phyloP scores from a whole-genome alignment of 1,140 invertebrate species.

The Euura saliciscinereae region DNA sequence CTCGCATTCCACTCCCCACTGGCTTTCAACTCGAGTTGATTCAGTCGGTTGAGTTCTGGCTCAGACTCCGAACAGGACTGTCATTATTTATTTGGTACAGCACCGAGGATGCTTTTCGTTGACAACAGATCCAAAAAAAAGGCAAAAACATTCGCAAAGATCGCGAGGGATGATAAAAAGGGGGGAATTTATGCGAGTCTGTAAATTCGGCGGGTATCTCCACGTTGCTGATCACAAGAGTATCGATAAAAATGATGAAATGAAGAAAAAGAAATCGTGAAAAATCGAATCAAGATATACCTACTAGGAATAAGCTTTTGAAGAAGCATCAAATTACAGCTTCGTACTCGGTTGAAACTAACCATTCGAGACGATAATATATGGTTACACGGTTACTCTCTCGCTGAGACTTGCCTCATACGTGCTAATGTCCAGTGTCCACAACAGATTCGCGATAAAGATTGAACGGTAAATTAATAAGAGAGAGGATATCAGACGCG shows the following conservation, averaged over 20 bases:
- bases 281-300: background rate
- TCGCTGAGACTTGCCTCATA: constrained; percentile 23
- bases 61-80: constrained; percentile 10
- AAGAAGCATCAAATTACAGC: constrained; percentile 5
- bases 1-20: constrained; percentile 21
- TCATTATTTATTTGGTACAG: constrained; percentile 13
- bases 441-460: constrained; percentile 40
- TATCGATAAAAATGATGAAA: background rate
- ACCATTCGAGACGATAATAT: constrained; percentile 34
- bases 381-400: constrained; percentile 33
- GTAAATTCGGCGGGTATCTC: background rate
- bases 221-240: background rate
- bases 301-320: background rate
- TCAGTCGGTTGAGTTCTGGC: background rate
- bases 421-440: constrained; percentile 43
- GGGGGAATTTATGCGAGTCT: too few relatives aligned
- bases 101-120: background rate
- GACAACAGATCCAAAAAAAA: too few relatives aligned
- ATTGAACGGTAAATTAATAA: constrained; percentile 39
- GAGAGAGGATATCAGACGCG: constrained; percentile 23
- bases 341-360: constrained; percentile 6
- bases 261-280: background rate
- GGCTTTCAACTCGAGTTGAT: constrained; percentile 2
- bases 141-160: too few relatives aligned
- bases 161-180: too few relatives aligned